These are phyloP conservation scores for Dasypus novemcinctus DNA, from an alignment of 2,113 vertebrate genomes.

Conservation along the genomic window DNA sequence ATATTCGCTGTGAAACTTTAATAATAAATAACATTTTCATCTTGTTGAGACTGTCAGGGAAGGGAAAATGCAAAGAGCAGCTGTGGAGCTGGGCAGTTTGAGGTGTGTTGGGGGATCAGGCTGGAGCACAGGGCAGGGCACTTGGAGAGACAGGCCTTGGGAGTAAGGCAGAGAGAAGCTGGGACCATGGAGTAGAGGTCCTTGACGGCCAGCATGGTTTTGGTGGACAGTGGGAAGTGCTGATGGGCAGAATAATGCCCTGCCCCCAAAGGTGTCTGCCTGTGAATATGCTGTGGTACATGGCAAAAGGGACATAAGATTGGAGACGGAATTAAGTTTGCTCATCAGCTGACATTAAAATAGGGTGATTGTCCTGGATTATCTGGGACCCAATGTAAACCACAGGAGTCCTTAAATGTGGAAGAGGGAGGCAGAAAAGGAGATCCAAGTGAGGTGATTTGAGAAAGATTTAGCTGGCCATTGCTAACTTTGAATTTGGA, in stretches of 20 bases:
- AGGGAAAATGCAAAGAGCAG: neutral
- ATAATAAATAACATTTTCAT: neutral
- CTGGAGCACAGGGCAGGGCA: neutral
- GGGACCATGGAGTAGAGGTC: neutral
- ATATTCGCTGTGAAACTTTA: neutral
- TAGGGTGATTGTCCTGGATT: no score
- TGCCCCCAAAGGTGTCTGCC: neutral
- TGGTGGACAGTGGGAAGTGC: neutral
- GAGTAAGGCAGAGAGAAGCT: neutral
- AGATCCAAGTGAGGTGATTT: no score
- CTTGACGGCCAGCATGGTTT: neutral
- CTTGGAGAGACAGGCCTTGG: neutral
- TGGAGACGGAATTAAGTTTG: neutral
- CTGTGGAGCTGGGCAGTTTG: neutral
- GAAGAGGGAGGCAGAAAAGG: neutral
- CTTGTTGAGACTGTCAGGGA: neutral
- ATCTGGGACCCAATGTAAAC: neutral
- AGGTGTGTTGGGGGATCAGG: neutral
- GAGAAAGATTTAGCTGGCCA: no score
- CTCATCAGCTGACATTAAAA: neutral
- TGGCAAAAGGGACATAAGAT: neutral
- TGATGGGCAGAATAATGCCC: neutral
- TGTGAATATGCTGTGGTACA: neutral
- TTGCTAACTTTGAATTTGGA: no score
- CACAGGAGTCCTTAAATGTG: neutral